These are phyloP conservation scores for Aleiodes alternator DNA, from an alignment of 2,888 invertebrate species.

Conservation along the genomic window DNA sequence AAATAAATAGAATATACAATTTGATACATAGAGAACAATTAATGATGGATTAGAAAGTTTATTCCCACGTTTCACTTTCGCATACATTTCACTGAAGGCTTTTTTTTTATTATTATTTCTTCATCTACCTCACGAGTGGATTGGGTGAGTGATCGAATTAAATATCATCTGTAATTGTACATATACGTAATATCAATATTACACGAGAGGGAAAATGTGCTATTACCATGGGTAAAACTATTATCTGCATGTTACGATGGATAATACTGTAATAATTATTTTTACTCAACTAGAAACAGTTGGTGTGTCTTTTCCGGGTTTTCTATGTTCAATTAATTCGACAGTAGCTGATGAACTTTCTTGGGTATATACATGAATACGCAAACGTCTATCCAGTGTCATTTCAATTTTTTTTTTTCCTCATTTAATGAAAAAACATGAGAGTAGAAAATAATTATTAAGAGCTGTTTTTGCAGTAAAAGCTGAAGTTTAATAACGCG, in stretches of 20 bases:
- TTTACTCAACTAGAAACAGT: conserved; percentile 12
- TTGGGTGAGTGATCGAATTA: conserved; percentile 30
- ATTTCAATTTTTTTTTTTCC: not conserved
- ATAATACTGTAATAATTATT: conserved; percentile 25
- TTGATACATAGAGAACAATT: conserved; percentile 32
- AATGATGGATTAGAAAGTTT: conserved; percentile 38
- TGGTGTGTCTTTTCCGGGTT: not conserved
- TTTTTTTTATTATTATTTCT: not conserved
- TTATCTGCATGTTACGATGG: not conserved
- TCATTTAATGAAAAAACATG: not conserved
- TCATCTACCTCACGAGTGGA: not conserved
- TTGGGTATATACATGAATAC: not conserved
- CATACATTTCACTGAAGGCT: conserved; percentile 13
- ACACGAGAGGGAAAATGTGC: not conserved
- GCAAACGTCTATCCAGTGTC: conserved; percentile 2
- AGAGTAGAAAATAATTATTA: conserved; percentile 9
- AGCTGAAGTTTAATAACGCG: not conserved
- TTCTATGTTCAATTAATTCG: conserved; percentile 24
- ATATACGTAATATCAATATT: conserved; percentile 41
- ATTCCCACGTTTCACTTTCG: conserved; percentile 42
- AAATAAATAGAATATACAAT: conserved; percentile 4
- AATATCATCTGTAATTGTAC: conserved; percentile 31
- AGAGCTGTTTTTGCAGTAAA: not conserved
- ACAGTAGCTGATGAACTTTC: conserved; percentile 15
- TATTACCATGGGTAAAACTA: conserved; percentile 15